Conservation (phyloP, 2,888 invertebrate genomes). For the Himalopsyche kuldschensis region DNA sequence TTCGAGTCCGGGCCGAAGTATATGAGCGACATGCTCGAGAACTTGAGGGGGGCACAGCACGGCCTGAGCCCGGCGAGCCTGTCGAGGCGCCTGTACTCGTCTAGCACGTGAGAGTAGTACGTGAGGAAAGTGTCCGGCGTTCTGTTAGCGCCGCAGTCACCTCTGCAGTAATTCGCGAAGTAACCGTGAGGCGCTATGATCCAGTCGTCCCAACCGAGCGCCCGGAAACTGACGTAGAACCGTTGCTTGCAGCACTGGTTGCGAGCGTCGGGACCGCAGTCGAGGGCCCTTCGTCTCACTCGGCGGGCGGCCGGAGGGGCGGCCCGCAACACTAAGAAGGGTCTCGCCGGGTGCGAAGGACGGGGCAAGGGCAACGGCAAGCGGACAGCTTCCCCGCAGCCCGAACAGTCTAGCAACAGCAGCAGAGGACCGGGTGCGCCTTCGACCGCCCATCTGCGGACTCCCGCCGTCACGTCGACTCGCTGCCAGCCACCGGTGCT, state of each 20-base stretch:
- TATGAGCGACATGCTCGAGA: slow-evolving; percentile 89
- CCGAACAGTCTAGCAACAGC: slow-evolving; percentile 82
- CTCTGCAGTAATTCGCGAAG: slow-evolving; percentile 92
- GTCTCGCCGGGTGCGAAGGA: slow-evolving; percentile 60
- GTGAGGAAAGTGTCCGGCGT: slow-evolving; percentile 82
- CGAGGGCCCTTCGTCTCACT: slow-evolving; percentile 79
- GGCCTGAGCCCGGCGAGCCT: slow-evolving; percentile 79
- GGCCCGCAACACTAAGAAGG: slow-evolving; percentile 81
- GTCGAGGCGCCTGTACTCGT: slow-evolving; percentile 81
- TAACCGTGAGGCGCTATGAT: slow-evolving; percentile 89
- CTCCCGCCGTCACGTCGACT: slow-evolving; percentile 78
- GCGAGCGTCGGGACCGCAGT: slow-evolving; percentile 68
- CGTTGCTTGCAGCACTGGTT: slow-evolving; percentile 85
- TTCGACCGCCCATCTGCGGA: slow-evolving; percentile 71
- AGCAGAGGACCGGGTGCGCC: slow-evolving; percentile 60
- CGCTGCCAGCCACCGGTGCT: slow-evolving; percentile 77
- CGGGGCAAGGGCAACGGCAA: slow-evolving; percentile 56
- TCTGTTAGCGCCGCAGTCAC: slow-evolving; percentile 79
- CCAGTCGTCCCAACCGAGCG: slow-evolving; percentile 94
- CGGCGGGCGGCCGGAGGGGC: slow-evolving; percentile 67
- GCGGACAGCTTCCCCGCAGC: slow-evolving; percentile 74
- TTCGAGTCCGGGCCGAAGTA: slow-evolving; percentile 88
- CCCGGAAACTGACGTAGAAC: slow-evolving; percentile 89
- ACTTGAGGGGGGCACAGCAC: slow-evolving; percentile 90
- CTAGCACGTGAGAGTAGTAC: slow-evolving; percentile 89